These are phyloP conservation scores for Radopholus similis DNA, from an alignment of 1,140 invertebrate genomes.

Conservation along the genomic window DNA sequence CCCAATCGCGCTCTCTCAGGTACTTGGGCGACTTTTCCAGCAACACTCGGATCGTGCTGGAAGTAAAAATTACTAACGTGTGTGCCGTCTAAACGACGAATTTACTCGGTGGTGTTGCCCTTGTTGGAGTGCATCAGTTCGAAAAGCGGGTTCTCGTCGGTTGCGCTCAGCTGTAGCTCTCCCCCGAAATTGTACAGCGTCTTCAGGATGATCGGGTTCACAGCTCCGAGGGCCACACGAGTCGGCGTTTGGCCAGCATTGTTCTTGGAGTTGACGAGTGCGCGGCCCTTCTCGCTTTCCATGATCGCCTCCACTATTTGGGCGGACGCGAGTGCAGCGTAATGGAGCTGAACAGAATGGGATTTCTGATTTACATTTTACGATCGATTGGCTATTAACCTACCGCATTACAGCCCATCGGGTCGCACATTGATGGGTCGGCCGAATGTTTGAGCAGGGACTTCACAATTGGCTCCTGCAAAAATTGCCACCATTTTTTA, in stretches of 20 bases:
- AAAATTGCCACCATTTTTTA: too few relatives aligned
- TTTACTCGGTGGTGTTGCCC: conserved; percentile 48
- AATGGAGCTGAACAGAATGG: conserved; percentile 27
- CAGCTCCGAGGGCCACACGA: conserved; percentile 53
- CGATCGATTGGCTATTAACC: not conserved
- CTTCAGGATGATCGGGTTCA: conserved; percentile 52
- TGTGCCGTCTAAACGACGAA: not conserved
- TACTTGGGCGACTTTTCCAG: conserved; percentile 50
- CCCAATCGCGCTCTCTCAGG: conserved; percentile 40
- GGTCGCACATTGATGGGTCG: conserved; percentile 43
- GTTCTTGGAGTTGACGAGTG: conserved; percentile 49
- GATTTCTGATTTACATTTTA: not conserved
- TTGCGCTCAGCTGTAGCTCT: conserved; percentile 28
- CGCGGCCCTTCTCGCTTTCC: conserved; percentile 36
- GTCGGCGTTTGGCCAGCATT: conserved; percentile 52
- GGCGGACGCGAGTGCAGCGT: conserved; percentile 48
- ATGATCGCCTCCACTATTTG: conserved; percentile 55
- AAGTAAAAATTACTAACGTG: not conserved
- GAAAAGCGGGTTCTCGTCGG: conserved; percentile 55
- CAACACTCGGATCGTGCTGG: conserved; percentile 51
- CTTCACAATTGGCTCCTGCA: conserved; percentile 45
- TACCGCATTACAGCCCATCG: conserved; percentile 48
- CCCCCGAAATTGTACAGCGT: conserved; percentile 33
- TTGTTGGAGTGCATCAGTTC: conserved; percentile 54
- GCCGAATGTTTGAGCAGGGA: conserved; percentile 46